phyloP scores from a whole-genome alignment of 1,140 invertebrate species.

The Eueides isabella region DNA sequence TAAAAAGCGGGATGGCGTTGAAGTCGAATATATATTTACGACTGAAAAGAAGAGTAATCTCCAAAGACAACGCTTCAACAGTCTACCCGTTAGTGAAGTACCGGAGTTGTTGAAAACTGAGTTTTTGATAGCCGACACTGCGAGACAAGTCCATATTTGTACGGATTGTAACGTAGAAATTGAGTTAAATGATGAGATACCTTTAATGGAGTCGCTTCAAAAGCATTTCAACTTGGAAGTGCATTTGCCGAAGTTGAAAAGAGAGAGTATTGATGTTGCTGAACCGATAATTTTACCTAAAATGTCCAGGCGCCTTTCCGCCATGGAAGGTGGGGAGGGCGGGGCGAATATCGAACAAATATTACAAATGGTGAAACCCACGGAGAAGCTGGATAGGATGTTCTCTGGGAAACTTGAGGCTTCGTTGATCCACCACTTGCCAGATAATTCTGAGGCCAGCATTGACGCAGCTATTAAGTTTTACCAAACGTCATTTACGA shows the following conservation, averaged over 20 bases:
- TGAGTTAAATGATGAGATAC: slow-evolving; percentile 68
- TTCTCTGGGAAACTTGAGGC: slow-evolving; percentile 60
- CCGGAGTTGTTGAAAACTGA: slow-evolving; percentile 71
- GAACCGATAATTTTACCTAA: slow-evolving; percentile 70
- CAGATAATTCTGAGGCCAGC: slow-evolving; percentile 70
- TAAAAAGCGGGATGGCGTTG: slow-evolving; percentile 61
- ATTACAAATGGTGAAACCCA: slow-evolving; percentile 54
- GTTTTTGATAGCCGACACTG: slow-evolving; percentile 55
- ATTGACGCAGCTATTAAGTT: slow-evolving; percentile 66
- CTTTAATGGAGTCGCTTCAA: slow-evolving; percentile 72
- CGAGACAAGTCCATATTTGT: slow-evolving; percentile 73
- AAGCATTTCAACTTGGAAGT: slow-evolving; percentile 70
- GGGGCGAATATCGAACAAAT: slow-evolving; percentile 58
- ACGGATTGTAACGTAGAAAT: slow-evolving; percentile 74
- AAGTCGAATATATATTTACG: slow-evolving; percentile 77
- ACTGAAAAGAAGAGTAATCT: slow-evolving; percentile 74
- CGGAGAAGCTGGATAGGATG: slow-evolving; percentile 62
- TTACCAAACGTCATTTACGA: slow-evolving; percentile 59
- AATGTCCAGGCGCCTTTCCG: slow-evolving; percentile 70
- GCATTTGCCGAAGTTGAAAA: slow-evolving; percentile 69
- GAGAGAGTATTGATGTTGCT: slow-evolving; percentile 71
- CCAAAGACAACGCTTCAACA: slow-evolving; percentile 74
- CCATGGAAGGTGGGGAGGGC: slow-evolving; percentile 66
- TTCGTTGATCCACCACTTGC: slow-evolving; percentile 56
- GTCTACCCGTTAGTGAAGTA: slow-evolving; percentile 72